Evolutionary conservation across 2,888 invertebrate genomes (phyloP), one percentile per base, ranked within the genome.

Genomic region (Meiosimyza decipiens): DNA sequence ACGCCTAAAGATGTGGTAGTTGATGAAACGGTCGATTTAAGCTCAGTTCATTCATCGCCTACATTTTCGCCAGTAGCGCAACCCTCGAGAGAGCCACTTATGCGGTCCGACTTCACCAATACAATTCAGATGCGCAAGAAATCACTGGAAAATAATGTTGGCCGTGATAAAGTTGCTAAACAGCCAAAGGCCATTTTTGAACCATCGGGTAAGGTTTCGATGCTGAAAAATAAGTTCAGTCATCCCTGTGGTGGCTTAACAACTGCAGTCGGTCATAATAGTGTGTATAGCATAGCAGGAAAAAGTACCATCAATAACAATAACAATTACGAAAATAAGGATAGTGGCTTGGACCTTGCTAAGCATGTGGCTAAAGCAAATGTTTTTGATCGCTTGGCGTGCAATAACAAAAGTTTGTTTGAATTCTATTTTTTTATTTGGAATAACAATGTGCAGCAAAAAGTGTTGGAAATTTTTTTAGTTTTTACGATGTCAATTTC

Each of bases 21-120:
- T 7, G 40, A 40, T 4, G 40, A 40, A 40, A 6, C 40, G 9
- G 1, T 40, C 9, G 67, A 76, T n/a, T 68, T 72, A 49, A 55
- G 75, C 6, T 72, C 74, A 16, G 13, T 49, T 3, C 65, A 72
- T 22, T 51, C 64, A 7, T 51, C 51, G 60, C 60, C 60, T 3
- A 28, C 60, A 15, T 49, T 55, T 15, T 18, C 69, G 63, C 13
- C 73, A 52, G 51, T 73, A 16, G 15, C 50, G 28, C 50, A 49
- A 33, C 15, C 71, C 68, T 50, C 73, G 73, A 81, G 76, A 52
- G 82, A 82, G 9, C 78, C 83, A 11, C 84, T 87, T 13, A 86
- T 87, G 87, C 83, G 82, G 3, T 87, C 87, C 0, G 87, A 87
- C 75, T 87, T 87, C 71, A 86, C 86, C 51, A 87, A 87, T 75